These are phyloP conservation scores for Danaus plexippus DNA, from an alignment of 1,140 invertebrate species.

Conservation along the genomic window DNA sequence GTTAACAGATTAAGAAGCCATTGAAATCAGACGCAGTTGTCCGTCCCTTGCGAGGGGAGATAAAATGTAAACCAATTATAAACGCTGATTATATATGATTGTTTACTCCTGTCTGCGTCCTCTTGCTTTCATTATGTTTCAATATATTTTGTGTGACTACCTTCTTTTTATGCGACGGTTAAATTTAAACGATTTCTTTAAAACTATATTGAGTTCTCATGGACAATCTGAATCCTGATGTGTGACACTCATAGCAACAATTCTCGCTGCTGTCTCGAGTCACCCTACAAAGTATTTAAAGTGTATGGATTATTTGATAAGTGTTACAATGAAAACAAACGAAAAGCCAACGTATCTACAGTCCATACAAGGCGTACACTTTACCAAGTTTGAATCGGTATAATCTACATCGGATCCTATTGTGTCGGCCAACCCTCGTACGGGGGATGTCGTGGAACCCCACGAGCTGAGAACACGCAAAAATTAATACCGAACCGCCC, in stretches of 20 bases:
- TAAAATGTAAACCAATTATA: constrained; percentile 62
- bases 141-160: background rate
- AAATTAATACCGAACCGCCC: constrained; percentile 61
- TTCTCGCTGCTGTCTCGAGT: too few species aligned
- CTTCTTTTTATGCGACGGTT: too few species aligned
- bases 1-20: constrained; percentile 33
- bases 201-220: too few species aligned
- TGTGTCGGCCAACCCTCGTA: constrained; percentile 33
- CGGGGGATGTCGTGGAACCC: constrained; percentile 25
- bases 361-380: constrained; percentile 15
- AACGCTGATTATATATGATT: constrained; percentile 56
- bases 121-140: constrained; percentile 8
- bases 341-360: background rate
- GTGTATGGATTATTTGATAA: too few species aligned
- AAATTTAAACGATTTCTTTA: too few species aligned
- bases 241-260: too few species aligned
- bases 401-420: constrained; percentile 64
- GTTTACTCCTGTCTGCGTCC: constrained; percentile 21
- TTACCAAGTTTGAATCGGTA: constrained; percentile 44
- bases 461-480: constrained; percentile 45
- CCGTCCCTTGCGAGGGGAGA: constrained; percentile 25
- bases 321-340: too few species aligned
- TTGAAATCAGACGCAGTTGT: constrained; percentile 44
- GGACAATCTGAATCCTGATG: too few species aligned
- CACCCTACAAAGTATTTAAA: too few species aligned